Evolutionary conservation across 2,113 vertebrate species (phyloP).

Genomic region (Leucopsar rothschildi): DNA sequence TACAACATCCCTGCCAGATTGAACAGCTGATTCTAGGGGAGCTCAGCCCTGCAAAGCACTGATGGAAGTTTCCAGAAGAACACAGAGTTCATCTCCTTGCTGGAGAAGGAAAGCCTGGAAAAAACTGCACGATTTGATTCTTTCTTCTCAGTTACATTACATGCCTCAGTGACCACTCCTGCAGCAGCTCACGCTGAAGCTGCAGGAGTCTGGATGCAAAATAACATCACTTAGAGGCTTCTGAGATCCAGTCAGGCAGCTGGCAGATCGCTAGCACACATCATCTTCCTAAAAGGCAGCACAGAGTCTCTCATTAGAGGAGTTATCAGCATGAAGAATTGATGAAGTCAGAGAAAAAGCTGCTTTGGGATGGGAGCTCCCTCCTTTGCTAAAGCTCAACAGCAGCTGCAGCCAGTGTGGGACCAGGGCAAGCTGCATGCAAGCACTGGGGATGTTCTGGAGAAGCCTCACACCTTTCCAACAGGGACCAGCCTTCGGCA

Average conservation of each 20-base stretch:
- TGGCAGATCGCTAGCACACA: background rate
- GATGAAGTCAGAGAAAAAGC: background rate
- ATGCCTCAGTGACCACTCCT: background rate
- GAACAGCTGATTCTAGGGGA: background rate
- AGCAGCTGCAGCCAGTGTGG: background rate
- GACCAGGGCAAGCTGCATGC: background rate
- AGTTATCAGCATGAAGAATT: constrained; percentile 1
- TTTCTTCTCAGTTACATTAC: background rate
- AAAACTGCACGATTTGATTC: background rate
- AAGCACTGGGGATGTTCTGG: background rate
- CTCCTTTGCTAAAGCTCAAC: background rate
- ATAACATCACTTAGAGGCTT: background rate
- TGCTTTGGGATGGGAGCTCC: background rate
- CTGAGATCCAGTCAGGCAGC: background rate
- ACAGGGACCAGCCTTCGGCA: background rate
- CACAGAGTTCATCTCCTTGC: background rate
- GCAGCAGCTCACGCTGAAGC: background rate
- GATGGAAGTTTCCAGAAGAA: background rate
- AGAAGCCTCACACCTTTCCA: background rate
- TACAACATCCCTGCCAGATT: background rate
- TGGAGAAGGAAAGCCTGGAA: background rate
- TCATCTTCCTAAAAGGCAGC: constrained; percentile 23
- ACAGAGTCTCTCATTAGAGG: background rate
- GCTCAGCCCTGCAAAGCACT: background rate
- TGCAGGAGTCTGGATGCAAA: background rate